These are phyloP conservation scores for Taurulus bubalis DNA, from an alignment of 2,113 vertebrate genomes.

Conservation along the genomic window DNA sequence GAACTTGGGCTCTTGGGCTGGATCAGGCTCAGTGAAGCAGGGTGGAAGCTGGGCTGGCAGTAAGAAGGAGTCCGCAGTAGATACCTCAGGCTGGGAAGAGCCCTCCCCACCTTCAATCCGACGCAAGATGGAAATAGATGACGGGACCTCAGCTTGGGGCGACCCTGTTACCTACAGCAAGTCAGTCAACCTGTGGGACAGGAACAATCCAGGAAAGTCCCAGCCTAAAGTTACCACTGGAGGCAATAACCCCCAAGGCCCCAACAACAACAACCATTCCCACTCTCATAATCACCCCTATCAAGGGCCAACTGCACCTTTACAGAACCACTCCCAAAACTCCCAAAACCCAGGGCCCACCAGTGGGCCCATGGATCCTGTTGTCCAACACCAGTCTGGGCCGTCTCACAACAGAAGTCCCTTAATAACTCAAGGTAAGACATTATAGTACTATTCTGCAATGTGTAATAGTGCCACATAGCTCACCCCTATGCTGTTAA, in stretches of 20 bases:
- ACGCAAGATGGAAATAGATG: constrained; percentile 98
- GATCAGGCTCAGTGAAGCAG: constrained; percentile 74
- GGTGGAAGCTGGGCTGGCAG: constrained; percentile 52
- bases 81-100: constrained; percentile 96
- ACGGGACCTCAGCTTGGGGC: constrained; percentile 98
- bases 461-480: not conserved
- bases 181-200: constrained; percentile 97
- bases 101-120: constrained; percentile 95
- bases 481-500: not conserved
- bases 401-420: constrained; percentile 77
- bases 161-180: constrained; percentile 94
- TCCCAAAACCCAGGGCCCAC: constrained; percentile 79
- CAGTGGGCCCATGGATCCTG: constrained; percentile 76
- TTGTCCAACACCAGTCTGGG: constrained; percentile 76
- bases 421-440: constrained; percentile 76
- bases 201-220: constrained; percentile 91
- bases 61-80: constrained; percentile 87
- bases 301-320: constrained; percentile 82
- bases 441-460: not conserved
- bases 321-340: constrained; percentile 84
- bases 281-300: constrained; percentile 77
- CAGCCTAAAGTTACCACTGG: constrained; percentile 83
- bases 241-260: constrained; percentile 78
- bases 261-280: constrained; percentile 71
- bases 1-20: constrained; percentile 89